A percentile compares a stretch with the other conserved stretches of the same genome.
Evolutionary conservation across 1,140 invertebrate genomes (phyloP).

Genomic region (Calephelis virginiensis): DNA sequence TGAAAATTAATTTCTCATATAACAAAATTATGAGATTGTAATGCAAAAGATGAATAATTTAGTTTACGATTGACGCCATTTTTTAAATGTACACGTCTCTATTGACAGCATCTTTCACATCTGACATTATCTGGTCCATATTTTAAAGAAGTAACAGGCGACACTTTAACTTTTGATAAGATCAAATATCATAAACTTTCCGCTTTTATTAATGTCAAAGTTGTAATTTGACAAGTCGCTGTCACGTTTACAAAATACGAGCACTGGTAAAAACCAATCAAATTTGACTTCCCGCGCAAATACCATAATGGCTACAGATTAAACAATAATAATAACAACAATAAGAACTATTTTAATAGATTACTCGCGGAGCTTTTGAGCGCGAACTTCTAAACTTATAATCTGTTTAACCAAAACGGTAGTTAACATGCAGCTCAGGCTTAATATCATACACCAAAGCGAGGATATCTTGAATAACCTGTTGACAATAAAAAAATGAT

Average conservation of each 20-base stretch:
- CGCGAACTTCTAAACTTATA: constrained; percentile 38
- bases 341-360: constrained; percentile 47
- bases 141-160: no score
- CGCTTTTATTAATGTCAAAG: no score
- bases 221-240: no score
- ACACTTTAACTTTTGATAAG: no score
- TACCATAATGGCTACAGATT: constrained; percentile 45
- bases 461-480: constrained; percentile 91
- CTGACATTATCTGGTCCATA: no score
- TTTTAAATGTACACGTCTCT: no score
- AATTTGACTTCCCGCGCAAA: constrained; percentile 36
- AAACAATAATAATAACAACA: constrained; percentile 50
- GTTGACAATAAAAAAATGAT: constrained; percentile 45
- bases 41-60: no score
- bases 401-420: constrained; percentile 70
- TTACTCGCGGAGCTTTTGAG: constrained; percentile 48
- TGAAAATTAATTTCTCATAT: no score
- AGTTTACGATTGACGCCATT: no score
- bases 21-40: no score
- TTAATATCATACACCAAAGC: constrained; percentile 93
- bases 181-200: no score
- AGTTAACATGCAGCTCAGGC: constrained; percentile 93
- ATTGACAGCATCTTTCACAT: neutral
- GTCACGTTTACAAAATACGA: no score
- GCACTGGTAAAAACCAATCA: neutral